Conservation (phyloP, 2,888 invertebrate species). For the Icerya purchasi region DNA sequence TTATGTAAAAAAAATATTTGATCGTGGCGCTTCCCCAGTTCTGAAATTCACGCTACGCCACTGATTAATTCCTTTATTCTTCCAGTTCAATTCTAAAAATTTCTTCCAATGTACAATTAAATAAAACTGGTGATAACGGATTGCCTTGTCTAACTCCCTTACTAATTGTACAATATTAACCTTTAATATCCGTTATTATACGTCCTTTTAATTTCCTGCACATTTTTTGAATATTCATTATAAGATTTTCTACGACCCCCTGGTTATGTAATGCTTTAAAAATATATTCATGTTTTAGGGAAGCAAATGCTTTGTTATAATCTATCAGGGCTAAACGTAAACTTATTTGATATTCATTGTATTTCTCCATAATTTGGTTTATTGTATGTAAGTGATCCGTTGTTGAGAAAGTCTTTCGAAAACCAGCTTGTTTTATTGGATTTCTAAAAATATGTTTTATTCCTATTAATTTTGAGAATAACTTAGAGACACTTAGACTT, state of each 20-base stretch:
- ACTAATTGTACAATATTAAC: background rate
- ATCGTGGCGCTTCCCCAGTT: background rate
- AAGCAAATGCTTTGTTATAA: constrained; percentile 2
- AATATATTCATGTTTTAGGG: background rate
- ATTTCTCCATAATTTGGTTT: constrained; percentile 2
- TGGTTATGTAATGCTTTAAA: background rate
- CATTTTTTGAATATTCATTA: background rate
- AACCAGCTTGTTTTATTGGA: background rate
- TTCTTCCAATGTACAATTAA: background rate
- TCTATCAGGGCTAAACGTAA: constrained; percentile 1
- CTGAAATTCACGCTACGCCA: background rate
- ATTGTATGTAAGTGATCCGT: constrained; percentile 1
- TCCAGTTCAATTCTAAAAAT: background rate
- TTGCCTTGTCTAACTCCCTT: constrained; percentile 7
- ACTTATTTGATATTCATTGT: background rate
- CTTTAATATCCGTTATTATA: background rate
- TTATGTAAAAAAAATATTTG: too few species aligned
- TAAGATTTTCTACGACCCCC: background rate
- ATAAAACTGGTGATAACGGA: constrained; percentile 2
- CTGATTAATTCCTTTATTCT: background rate
- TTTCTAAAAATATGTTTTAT: background rate
- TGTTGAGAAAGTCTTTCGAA: background rate
- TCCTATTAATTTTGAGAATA: background rate
- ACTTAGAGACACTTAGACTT: background rate
- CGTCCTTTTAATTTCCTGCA: background rate